Evolutionary conservation across 2,797 vertebrate genomes (phyloP), one percentile per base, ranked within the genome.

Genomic region (Catostomus latipinnis): DNA sequence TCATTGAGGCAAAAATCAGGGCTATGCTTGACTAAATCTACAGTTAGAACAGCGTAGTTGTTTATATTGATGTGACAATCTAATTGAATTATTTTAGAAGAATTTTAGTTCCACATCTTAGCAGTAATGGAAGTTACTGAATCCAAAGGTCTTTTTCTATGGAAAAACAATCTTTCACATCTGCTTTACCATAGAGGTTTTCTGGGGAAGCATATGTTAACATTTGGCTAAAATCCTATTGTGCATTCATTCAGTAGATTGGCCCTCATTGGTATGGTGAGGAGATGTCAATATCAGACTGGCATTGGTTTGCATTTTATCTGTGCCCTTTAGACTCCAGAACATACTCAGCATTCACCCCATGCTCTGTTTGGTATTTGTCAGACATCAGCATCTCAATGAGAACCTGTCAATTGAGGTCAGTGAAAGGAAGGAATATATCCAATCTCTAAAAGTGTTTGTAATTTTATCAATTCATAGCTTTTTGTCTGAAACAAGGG

Each of bases 311-410:
- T 11, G 69, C 48, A 53, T 70, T 63, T 67, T 43, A 86, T 81
- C 69, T 69, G 56, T 61, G 82, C 81, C 83, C 78, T 86, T 86
- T 80, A 77, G 78, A 71, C 76, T 83, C 48, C 43, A 49, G 79
- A 81, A 86, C 83, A 62, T 58, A 58, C 66, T 87, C 77, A 79
- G 78, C 82, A 86, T 86, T 87, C 86, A 84, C 80, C 56, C 49
- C 77, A 78, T 75, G 76, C 81, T 82, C 68, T 83, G 63, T 81
- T 81, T 84, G 83, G 85, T 85, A 82, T 86, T 86, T 88, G 85
- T 88, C 82, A 83, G 77, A 81, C 83, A 85, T 85, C 85, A 85
- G 82, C 82, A 84, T 85, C 82, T 83, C 84, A 82, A 82, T 86
- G 76, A 86, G 81, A 85, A 83, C 73, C 83, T 83, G 84, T 86